Base-by-base conservation (phyloP, 2,113 vertebrate genomes). In the Sterrhoptilus dennistouni region DNA sequence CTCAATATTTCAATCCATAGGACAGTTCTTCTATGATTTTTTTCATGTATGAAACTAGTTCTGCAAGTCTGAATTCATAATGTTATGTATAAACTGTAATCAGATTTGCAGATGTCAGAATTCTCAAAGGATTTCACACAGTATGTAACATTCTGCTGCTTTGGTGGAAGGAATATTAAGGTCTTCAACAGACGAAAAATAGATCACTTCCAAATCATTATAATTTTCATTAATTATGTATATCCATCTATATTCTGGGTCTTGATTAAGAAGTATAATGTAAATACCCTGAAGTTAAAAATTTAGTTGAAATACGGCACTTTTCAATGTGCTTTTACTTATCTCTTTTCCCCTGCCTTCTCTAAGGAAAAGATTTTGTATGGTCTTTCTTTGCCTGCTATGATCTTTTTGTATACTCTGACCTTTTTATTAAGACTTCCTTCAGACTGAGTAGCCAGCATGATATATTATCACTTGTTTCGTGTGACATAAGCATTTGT, bases 371-470 rank as follows among this genome's bases (percentile, higher is more conserved):
- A 50, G 25, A 33, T 75, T 42, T 83, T 65, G 3, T 19, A 36
- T 87, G 22, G 17, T 76, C 71, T 95, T 81, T 65, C 25, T 53
- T 90, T 87, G 44, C 17, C 60, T 65, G 59, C 45, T 91, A 17
- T 66, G 54, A 70, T 69, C 50, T 93, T 94, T 85, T 90, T 89
- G 66, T 87, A 44, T 82, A 84, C 65, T 81, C 45, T 90, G 87
- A 90, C 84, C 60, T 82, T 94, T 90, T 82, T 74, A 69, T 79
- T 72, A 63, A 83, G 35, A 52, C 45, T 90, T 90, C 53, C 38
- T 91, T 94, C 89, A 60, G 45, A 70, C 18, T 68, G 66, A 22
- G 59, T 72, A 65, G 38, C 8, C 74, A 90, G 10, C 9, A 45
- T 69, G 59, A 78, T 65, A 42, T 88, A 52, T 31, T 91, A 56